phyloP scores from a whole-genome alignment of 2,888 invertebrate genomes.

The Stratiomys singularior region DNA sequence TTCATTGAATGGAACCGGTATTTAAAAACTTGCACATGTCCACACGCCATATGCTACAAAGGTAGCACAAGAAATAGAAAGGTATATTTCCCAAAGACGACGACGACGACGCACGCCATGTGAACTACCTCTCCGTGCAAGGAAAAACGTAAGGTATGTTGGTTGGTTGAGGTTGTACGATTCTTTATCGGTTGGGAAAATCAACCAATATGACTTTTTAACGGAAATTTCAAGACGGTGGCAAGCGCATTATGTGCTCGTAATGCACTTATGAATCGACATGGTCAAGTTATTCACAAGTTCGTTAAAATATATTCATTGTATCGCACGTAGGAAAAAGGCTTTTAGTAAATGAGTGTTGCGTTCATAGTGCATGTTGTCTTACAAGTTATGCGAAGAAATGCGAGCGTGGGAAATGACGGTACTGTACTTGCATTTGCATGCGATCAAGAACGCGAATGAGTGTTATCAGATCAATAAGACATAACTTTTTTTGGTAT shows the following conservation, averaged over 20 bases:
- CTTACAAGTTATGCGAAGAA: too few relatives aligned
- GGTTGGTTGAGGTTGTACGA: neutral
- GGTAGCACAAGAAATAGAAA: neutral
- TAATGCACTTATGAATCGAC: slow-evolving; percentile 11
- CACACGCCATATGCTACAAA: slow-evolving; percentile 28
- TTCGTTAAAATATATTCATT: slow-evolving; percentile 43
- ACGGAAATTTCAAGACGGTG: slow-evolving; percentile 50
- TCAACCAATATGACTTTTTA: slow-evolving; percentile 50
- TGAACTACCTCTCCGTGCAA: slow-evolving; percentile 22
- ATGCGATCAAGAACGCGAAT: too few relatives aligned
- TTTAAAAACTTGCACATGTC: slow-evolving; percentile 39
- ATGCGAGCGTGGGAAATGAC: too few relatives aligned
- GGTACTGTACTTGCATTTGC: too few relatives aligned
- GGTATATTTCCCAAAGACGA: neutral
- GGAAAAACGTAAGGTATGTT: neutral
- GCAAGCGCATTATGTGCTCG: neutral
- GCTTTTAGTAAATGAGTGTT: too few relatives aligned
- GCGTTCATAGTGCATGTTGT: too few relatives aligned
- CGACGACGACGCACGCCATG: slow-evolving; percentile 40
- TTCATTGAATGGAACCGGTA: slow-evolving; percentile 49
- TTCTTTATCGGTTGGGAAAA: slow-evolving; percentile 49
- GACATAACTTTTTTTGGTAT: too few relatives aligned
- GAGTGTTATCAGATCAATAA: too few relatives aligned
- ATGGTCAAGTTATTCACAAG: slow-evolving; percentile 45
- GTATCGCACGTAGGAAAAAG: too few relatives aligned